Percentiles rank a stretch among this genome's conserved stretches.
Conservation (phyloP, 2,113 vertebrate genomes). For the Emydocephalus ijimae region DNA sequence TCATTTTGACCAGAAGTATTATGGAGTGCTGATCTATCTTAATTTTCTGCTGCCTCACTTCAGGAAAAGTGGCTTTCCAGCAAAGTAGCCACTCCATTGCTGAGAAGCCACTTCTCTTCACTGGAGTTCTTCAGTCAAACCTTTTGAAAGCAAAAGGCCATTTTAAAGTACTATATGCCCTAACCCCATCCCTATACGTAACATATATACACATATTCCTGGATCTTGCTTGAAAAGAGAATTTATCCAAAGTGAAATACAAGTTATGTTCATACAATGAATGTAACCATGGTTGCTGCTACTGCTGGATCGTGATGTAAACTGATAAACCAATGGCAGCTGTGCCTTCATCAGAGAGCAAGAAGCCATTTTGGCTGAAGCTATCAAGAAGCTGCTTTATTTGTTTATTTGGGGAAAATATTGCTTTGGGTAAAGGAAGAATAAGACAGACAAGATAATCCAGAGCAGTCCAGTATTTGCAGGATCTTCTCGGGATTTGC, state of each 20-base stretch:
- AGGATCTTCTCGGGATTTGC: background rate
- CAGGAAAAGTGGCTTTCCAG: background rate
- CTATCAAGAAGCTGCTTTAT: background rate
- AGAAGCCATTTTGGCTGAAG: background rate
- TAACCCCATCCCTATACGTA: background rate
- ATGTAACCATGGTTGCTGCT: background rate
- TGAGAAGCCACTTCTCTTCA: background rate
- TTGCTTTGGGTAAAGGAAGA: background rate
- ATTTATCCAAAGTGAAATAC: background rate
- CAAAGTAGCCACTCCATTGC: background rate
- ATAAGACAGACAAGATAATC: background rate
- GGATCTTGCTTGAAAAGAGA: background rate
- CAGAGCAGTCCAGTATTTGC: background rate
- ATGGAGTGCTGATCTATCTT: background rate
- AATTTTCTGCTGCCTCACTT: background rate
- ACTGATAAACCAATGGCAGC: background rate
- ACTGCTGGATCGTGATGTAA: background rate
- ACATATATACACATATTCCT: background rate
- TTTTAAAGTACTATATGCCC: background rate
- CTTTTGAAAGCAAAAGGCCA: background rate
- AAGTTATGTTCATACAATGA: background rate
- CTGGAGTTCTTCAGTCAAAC: background rate
- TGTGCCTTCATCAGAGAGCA: background rate
- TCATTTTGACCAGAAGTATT: background rate
- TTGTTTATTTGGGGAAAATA: background rate